Evolutionary conservation across 2,113 vertebrate genomes (phyloP), one percentile per base, ranked within the genome.

Genomic region (Donacobius atricapilla): DNA sequence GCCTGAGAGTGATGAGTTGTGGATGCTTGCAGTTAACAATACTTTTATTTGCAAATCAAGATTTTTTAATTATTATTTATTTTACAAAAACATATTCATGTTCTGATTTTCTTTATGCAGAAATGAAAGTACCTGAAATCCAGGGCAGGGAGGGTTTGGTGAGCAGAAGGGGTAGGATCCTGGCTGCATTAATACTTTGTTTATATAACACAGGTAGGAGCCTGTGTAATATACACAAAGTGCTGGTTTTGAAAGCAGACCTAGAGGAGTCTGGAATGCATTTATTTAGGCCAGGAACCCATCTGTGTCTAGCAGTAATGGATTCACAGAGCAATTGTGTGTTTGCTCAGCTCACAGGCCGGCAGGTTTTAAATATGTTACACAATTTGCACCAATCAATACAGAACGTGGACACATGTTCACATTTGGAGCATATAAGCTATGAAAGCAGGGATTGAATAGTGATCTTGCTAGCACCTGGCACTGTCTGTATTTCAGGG

Each of bases 241-340:
- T 4, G 53, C 25, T 58, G 82, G 1, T 64, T 94, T 78, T 73
- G 80, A 86, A 93, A 93, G 75, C 79, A 86, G 88, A 81, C 90
- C 68, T 70, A 60, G 64, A 90, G 88, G 90, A 95, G 76, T 83
- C 90, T 89, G 83, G 93, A 92, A 93, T 63, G 51, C 24, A 4
- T 93, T 93, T 93, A 69, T 97, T 96, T 84, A 61, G 91, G 92
- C 85, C 57, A 53, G 64, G 65, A 60, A 60, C 60, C 83, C 92
- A 93, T 92, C 93, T 95, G 92, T 37, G 58, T 48, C 88, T 66
- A 33, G 44, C 85, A 68, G 4, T 53, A 87, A 87, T 57, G 92
- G 80, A 50, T 78, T 60, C 23, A 15, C 76, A 45, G 80, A 40
- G 47, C 69, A 17, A 4, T 45, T 33, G 56, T 78, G 56, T 94